Evolutionary conservation across 2,797 vertebrate genomes (phyloP).

Genomic region (Euthynnus affinis): DNA sequence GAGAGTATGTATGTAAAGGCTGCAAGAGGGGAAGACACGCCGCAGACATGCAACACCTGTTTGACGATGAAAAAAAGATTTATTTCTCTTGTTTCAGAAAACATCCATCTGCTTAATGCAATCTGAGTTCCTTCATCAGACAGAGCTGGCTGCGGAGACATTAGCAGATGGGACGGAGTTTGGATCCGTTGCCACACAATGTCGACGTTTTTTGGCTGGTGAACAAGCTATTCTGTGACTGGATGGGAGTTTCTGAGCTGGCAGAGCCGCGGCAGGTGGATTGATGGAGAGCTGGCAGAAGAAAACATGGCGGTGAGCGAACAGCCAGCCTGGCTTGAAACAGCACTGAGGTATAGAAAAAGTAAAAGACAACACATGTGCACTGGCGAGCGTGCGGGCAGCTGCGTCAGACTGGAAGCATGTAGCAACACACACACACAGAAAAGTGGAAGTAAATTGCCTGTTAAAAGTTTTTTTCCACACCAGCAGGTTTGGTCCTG

Average conservation of each 20-base stretch:
- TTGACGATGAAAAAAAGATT: conserved; percentile 7
- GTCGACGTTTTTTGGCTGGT: conserved; percentile 10
- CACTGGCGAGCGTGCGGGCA: neutral
- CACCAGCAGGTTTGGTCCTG: neutral
- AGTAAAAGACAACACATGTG: neutral
- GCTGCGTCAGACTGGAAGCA: neutral
- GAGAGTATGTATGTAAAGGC: conserved; percentile 1
- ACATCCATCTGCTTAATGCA: conserved; percentile 43
- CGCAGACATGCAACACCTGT: conserved; percentile 31
- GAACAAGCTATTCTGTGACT: conserved; percentile 15
- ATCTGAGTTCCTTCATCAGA: conserved; percentile 22
- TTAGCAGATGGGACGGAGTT: conserved; percentile 49
- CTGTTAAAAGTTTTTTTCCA: conserved; percentile 1
- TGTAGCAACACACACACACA: neutral
- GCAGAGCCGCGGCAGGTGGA: conserved; percentile 49
- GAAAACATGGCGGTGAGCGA: conserved; percentile 46
- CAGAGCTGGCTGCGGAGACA: conserved; percentile 27
- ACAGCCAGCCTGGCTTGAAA: conserved; percentile 38
- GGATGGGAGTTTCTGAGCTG: conserved; percentile 38
- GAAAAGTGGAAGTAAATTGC: neutral
- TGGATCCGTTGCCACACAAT: conserved; percentile 23
- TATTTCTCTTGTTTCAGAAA: conserved; percentile 5
- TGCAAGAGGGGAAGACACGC: neutral
- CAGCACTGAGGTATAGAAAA: neutral
- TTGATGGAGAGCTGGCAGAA: conserved; percentile 57